Evolutionary conservation across 2,888 invertebrate genomes (phyloP).

Genomic region (Ceriagrion tenellum): DNA sequence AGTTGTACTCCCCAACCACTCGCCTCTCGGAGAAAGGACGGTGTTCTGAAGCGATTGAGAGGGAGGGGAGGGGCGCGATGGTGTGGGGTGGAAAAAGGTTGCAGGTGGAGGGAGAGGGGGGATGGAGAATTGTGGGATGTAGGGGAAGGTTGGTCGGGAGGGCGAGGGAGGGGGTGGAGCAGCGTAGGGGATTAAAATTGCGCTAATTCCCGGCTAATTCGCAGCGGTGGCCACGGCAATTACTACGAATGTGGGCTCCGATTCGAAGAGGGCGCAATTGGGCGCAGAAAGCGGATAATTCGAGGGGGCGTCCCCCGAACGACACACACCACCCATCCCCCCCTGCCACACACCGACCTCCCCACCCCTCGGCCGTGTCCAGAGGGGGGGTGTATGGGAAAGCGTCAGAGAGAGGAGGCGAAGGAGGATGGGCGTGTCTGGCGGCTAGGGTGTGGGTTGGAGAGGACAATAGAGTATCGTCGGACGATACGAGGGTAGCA

Average conservation of each 20-base stretch:
- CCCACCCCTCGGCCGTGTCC: not conserved
- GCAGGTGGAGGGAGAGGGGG: not conserved
- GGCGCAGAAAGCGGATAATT: slow-evolving; percentile 65
- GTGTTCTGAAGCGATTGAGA: too few relatives aligned
- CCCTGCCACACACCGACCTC: not conserved
- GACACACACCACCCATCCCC: not conserved
- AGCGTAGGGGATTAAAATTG: slow-evolving; percentile 71
- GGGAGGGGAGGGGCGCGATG: too few relatives aligned
- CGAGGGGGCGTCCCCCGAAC: not conserved
- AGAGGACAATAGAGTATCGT: not conserved
- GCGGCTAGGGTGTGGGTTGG: not conserved
- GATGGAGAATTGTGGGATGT: not conserved
- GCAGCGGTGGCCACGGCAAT: slow-evolving; percentile 70
- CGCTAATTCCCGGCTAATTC: slow-evolving; percentile 72
- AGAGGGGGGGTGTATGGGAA: not conserved
- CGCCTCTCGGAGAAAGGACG: too few relatives aligned
- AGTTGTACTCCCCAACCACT: too few relatives aligned
- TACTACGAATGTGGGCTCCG: slow-evolving; percentile 68
- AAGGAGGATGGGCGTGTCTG: not conserved
- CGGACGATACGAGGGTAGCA: not conserved
- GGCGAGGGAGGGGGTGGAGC: too few relatives aligned
- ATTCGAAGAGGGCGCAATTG: slow-evolving; percentile 68
- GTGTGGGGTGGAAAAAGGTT: not conserved
- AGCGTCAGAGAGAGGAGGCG: not conserved
- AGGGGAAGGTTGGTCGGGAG: not conserved